A percentile compares a stretch with the other conserved stretches of the same genome.
These are phyloP conservation scores for Nasua narica DNA, from an alignment of 2,797 vertebrate species.

Conservation along the genomic window DNA sequence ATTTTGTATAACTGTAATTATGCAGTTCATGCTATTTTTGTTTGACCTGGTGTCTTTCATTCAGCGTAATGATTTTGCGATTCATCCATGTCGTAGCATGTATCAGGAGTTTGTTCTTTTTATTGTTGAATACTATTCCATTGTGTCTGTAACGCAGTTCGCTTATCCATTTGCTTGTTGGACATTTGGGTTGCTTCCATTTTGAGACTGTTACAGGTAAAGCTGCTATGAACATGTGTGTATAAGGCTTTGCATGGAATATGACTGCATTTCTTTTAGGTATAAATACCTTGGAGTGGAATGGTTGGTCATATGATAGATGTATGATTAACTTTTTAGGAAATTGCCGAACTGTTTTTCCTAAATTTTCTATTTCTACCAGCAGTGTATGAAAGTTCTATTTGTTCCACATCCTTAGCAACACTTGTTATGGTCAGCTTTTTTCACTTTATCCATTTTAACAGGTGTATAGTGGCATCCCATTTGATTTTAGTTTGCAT, in stretches of 20 bases:
- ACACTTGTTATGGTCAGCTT: neutral
- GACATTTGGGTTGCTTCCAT: neutral
- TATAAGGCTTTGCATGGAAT: neutral
- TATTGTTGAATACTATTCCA: neutral
- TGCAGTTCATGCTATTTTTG: neutral
- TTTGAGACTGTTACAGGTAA: neutral
- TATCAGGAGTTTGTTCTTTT: neutral
- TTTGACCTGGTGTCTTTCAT: neutral
- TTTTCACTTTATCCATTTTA: neutral
- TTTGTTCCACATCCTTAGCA: neutral
- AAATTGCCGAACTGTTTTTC: neutral
- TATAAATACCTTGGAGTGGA: neutral
- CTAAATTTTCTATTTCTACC: neutral
- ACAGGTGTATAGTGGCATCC: neutral
- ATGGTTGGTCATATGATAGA: neutral
- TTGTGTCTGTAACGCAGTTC: neutral
- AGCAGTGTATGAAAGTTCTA: neutral
- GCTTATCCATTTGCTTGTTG: neutral
- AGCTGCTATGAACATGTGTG: neutral
- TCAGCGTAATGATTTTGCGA: neutral
- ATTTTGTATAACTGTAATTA: neutral
- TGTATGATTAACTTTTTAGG: neutral
- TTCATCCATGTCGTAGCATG: neutral
- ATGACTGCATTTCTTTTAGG: neutral
- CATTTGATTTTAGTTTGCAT: neutral